A percentile compares a stretch with the other conserved stretches of the same genome.
phyloP scores from a whole-genome alignment of 2,888 invertebrate species.

The Ichneumon xanthorius region DNA sequence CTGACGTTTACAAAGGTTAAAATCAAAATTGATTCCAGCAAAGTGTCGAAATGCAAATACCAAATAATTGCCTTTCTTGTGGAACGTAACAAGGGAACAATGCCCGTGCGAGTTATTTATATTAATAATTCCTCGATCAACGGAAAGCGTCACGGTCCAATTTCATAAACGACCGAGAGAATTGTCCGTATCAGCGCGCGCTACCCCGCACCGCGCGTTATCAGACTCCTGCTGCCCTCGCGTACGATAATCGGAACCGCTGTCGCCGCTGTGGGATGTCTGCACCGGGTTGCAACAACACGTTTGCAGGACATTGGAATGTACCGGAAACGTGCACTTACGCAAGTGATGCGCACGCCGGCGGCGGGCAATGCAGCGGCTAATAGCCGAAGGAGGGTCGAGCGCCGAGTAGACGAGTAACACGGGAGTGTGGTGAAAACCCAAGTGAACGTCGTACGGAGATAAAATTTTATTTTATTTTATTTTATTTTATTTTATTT shows the following conservation, averaged over 20 bases:
- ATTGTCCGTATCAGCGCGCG: background rate
- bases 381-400: conserved; percentile 56
- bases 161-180: conserved; percentile 26
- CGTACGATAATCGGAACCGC: background rate
- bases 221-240: background rate
- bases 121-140: background rate
- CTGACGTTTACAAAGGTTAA: background rate
- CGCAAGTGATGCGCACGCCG: conserved; percentile 68
- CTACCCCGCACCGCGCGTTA: background rate
- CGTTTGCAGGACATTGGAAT: conserved; percentile 67
- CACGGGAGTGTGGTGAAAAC: conserved; percentile 22
- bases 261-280: conserved; percentile 8
- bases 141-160: conserved; percentile 4
- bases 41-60: background rate
- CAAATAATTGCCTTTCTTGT: background rate
- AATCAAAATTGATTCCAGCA: background rate
- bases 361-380: conserved; percentile 59
- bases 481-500: background rate
- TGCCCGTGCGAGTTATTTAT: conserved; percentile 1
- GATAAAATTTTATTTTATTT: too few species aligned
- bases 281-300: conserved; percentile 50
- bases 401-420: conserved; percentile 40
- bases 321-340: conserved; percentile 69
- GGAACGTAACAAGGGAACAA: background rate
- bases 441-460: conserved; percentile 11